A percentile compares a stretch with the other conserved stretches of the same genome.
Evolutionary conservation across 2,797 vertebrate genomes (phyloP).

Genomic region (Myripristis jacobus): DNA sequence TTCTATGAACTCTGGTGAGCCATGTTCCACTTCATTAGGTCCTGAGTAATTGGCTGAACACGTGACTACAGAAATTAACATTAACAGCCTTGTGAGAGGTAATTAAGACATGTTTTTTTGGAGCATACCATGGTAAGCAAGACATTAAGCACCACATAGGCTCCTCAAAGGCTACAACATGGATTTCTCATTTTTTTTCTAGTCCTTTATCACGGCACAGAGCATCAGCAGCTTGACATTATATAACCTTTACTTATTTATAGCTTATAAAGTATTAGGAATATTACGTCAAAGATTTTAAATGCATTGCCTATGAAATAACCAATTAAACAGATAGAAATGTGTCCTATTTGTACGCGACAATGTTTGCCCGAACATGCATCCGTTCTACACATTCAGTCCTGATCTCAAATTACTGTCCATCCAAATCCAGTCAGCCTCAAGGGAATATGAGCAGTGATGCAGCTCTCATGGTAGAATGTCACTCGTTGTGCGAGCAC

Average conservation of each 20-base stretch:
- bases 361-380: constrained; percentile 9
- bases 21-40: constrained; percentile 77
- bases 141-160: background rate
- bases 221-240: background rate
- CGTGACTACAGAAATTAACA: constrained; percentile 74
- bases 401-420: constrained; percentile 51
- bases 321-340: constrained; percentile 8
- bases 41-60: constrained; percentile 74
- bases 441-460: constrained; percentile 25
- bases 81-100: constrained; percentile 66
- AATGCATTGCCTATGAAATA: background rate
- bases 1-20: constrained; percentile 68
- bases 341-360: too few relatives aligned
- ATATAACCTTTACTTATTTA: background rate
- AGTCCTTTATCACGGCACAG: constrained; percentile 1
- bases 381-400: constrained; percentile 30
- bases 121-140: constrained; percentile 21
- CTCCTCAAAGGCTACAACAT: background rate
- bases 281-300: background rate
- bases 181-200: constrained; percentile 12
- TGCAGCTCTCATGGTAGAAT: constrained; percentile 40
- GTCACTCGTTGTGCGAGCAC: constrained; percentile 43
- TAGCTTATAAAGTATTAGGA: background rate
- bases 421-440: constrained; percentile 39
- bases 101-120: constrained; percentile 62